Evolutionary conservation across 2,888 invertebrate genomes (phyloP), one percentile per base, ranked within the genome.

Genomic region (Philaethria dido): DNA sequence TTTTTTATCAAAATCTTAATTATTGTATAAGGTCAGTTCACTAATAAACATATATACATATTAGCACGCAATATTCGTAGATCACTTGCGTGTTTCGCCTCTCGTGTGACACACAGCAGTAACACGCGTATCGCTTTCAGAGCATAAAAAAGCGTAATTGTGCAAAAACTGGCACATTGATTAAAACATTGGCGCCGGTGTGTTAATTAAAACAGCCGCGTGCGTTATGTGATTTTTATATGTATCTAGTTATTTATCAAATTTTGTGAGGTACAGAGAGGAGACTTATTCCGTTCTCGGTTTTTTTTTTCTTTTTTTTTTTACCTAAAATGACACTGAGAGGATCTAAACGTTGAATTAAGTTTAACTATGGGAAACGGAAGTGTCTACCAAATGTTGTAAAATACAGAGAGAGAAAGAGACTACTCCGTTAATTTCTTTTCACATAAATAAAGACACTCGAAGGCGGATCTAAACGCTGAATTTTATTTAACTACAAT

Each of bases 81-180:
- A 52, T 25, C 16, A 11, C 39, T 14, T 11, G 29, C 39, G 29
- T 6, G 29, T 3, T 29, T 3, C 29, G 8, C 14, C 47, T 44
- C 25, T 39, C 64, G 68, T 59, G 68, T 65, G 68, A 65, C 64
- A n/a, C n/a, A n/a, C n/a, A n/a, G n/a, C n/a, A 59, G 3, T 45
- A 57, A 48, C 20, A n/a, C 22, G 67, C 66, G 65, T 67, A 69
- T 64, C 54, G 63, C 48, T 64, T 70, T 72, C 69, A 55, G 68
- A 72, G 73, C 73, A 66, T 66, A 68, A 66, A 69, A 66, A 71
- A 70, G 63, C 50, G 68, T 72, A 72, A 71, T 71, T 65, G 68
- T 61, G 66, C 67, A 71, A 72, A 71, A 72, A 70, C 64, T 68
- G 57, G 69, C 62, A 68, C 66, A 64, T 60, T 66, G 69, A 68